A percentile compares a stretch with the other conserved stretches of the same genome.
Evolutionary conservation across 2,113 vertebrate species (phyloP).

Genomic region (Clarias magur): DNA sequence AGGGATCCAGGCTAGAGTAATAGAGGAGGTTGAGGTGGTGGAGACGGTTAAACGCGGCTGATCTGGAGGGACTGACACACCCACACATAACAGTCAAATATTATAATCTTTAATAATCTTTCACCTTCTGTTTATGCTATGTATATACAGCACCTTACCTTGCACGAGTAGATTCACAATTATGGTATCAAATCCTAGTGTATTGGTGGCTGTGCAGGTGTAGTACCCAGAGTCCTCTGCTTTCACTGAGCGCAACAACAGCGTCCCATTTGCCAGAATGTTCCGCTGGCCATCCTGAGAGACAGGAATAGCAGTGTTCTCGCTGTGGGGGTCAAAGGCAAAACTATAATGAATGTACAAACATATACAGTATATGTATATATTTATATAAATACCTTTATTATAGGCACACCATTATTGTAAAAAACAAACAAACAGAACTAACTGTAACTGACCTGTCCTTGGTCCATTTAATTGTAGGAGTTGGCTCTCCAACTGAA

Average conservation of each 20-base stretch:
- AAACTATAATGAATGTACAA: not conserved
- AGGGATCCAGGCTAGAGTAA: conserved; percentile 95
- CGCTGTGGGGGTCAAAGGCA: conserved; percentile 67
- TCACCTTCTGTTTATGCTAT: not conserved
- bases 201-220: conserved; percentile 97
- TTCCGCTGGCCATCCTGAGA: conserved; percentile 88
- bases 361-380: not conserved
- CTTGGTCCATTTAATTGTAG: conserved; percentile 96
- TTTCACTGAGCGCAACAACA: conserved; percentile 91
- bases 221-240: conserved; percentile 97
- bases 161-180: conserved; percentile 96
- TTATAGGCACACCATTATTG: not conserved
- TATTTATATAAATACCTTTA: not conserved
- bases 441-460: conserved; percentile 80
- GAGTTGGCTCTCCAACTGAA: conserved; percentile 89
- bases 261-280: conserved; percentile 88
- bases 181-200: conserved; percentile 95
- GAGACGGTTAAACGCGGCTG: conserved; percentile 95
- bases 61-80: conserved; percentile 86
- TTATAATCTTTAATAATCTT: not conserved
- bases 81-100: not conserved
- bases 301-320: conserved; percentile 90
- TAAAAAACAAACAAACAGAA: not conserved
- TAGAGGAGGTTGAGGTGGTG: conserved; percentile 87
- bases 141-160: conserved; percentile 72